Base-by-base conservation (phyloP, 2,797 vertebrate species). In the Sebastolobus alascanus region DNA sequence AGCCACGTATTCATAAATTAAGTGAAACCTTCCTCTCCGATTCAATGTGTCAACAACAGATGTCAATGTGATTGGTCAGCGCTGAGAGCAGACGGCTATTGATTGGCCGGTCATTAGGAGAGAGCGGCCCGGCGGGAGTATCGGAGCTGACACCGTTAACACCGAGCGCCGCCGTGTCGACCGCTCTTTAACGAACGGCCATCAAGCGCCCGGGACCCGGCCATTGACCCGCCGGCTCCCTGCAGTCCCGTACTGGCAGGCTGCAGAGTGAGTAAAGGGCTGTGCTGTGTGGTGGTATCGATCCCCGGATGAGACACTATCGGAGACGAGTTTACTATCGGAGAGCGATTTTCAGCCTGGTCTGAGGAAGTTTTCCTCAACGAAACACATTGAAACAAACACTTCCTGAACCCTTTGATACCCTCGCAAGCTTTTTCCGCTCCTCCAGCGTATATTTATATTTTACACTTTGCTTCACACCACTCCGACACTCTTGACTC, bases 41-140 rank as follows among this genome's bases (percentile, higher is more conserved):
- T 70, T 88, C 87, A 12, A 58, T 82, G 84, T 88, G 82, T 92
- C 87, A 84, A 77, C 89, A 43, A 80, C 60, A 87, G 50, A 84
- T 77, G 87, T 93, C 85, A 83, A 38, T 91, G 72, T 92, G 86
- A 92, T 93, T 88, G 90, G 91, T 87, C 80, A 61, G 80, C 54
- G n/a, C 70, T 54, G 85, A 93, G 90, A 90, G 69, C 90, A 87
- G 91, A 71, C 75, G 64, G 79, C 73, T 90, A 96, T 95, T 61
- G 94, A 96, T 94, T 86, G 89, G 87, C 71, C 35, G 86, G 91
- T 95, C 91, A 89, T 95, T 95, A 95, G 90, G 84, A 90, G 88
- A 55, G 90, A 83, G 86, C 20, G 82, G 84, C 88, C 79, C 80
- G 64, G 84, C 67, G 90, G 91, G 91, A 93, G 93, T 89, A 93